Evolutionary conservation across 2,113 vertebrate genomes (phyloP), one percentile per base, ranked within the genome.

Genomic region (Crotalus tigris): DNA sequence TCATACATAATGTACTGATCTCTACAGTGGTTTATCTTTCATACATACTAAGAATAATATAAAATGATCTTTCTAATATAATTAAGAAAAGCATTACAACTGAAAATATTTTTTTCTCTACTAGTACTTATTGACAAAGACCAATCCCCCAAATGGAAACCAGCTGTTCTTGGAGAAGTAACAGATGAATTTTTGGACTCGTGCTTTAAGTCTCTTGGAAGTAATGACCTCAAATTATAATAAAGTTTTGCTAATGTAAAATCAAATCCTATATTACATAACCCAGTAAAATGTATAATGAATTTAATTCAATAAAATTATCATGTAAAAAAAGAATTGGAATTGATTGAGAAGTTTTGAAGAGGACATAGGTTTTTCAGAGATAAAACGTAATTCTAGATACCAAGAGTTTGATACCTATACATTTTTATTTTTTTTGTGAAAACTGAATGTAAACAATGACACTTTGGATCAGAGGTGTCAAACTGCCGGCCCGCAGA

Each of bases 101-200:
- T 55, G 81, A 95, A 46, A 58, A 85, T 89, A 93, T 89, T 92
- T 89, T 8, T 93, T 90, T 92, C 57, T 87, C 92, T 96, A 81
- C 49, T 97, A 99, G 99, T 99, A 95, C 96, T 99, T 93, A 97
- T 99, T 64, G 99, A 99, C 97, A 99, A 97, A 97, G 99, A 99
- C 97, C 98, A 98, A 7, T 98, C 92, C 91, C 98, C 99, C 44
- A 98, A 96, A 94, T 99, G 99, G 99, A 99, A 97, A 85, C 99
- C 99, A 19, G 95, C 98, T 21, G 49, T 96, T 0, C 97, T 99
- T 87, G 98, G 98, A 95, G 98, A 98, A 85, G 98, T 99, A 92
- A 98, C 98, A 0, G 98, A 98, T 24, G 97, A 98, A 95, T 96
- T 94, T 17, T 61, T 99, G 97, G 98, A 99, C 0, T 89, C 95